phyloP scores from a whole-genome alignment of 2,888 invertebrate genomes.

The Timema podura region DNA sequence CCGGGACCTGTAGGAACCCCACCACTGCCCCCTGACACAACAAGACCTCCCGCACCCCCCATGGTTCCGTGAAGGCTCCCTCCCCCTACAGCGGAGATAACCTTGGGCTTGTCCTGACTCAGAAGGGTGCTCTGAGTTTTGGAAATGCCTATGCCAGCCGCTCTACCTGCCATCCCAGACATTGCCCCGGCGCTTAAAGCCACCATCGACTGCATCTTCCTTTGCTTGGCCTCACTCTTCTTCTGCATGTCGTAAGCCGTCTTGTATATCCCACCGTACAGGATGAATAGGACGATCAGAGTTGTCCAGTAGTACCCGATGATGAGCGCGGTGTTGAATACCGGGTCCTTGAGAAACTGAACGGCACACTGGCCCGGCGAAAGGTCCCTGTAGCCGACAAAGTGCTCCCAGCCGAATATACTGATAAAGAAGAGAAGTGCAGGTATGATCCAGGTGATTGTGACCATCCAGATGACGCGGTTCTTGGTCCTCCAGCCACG shows the following conservation, averaged over 20 bases:
- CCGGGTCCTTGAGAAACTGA: slow-evolving; percentile 94
- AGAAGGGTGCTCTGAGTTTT: slow-evolving; percentile 67
- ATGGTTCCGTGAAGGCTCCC: slow-evolving; percentile 34
- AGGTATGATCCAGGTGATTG: slow-evolving; percentile 95
- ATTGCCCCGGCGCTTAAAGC: slow-evolving; percentile 85
- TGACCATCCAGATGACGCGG: slow-evolving; percentile 92
- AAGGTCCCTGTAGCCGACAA: slow-evolving; percentile 87
- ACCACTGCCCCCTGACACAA: slow-evolving; percentile 18
- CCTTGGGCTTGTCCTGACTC: slow-evolving; percentile 67
- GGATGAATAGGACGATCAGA: slow-evolving; percentile 85
- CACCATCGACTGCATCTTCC: slow-evolving; percentile 94
- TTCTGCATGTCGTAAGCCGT: slow-evolving; percentile 97
- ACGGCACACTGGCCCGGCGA: slow-evolving; percentile 88
- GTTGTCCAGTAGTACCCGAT: slow-evolving; percentile 98
- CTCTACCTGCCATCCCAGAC: slow-evolving; percentile 85
- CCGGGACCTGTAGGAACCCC: slow-evolving; percentile 21
- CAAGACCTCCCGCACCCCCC: slow-evolving; percentile 32
- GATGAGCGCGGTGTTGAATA: slow-evolving; percentile 95
- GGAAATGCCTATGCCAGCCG: slow-evolving; percentile 80
- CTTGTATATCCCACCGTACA: slow-evolving; percentile 96
- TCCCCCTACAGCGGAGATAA: slow-evolving; percentile 45
- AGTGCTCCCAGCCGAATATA: slow-evolving; percentile 99
- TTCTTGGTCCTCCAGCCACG: slow-evolving; percentile 94
- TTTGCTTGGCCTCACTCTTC: slow-evolving; percentile 92
- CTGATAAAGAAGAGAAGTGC: slow-evolving; percentile 94